phyloP scores from a whole-genome alignment of 2,113 vertebrate species.

The Cyanistes caeruleus region DNA sequence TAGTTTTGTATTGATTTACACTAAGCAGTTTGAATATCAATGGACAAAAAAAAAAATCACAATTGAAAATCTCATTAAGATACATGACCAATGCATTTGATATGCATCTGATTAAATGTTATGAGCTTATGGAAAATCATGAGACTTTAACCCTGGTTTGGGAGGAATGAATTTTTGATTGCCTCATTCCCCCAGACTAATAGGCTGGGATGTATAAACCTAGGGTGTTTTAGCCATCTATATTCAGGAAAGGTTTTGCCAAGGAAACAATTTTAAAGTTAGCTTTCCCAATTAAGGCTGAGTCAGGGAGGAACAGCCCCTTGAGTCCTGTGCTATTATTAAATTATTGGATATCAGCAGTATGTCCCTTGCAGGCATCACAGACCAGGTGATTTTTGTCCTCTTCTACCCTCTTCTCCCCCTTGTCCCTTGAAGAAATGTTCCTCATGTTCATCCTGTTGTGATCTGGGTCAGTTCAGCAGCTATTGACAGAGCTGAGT shows the following conservation, averaged over 20 bases:
- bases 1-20: background rate
- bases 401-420: fast-evolving
- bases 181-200: background rate
- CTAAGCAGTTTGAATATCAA: background rate
- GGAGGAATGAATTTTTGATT: background rate
- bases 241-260: background rate
- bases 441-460: background rate
- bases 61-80: background rate
- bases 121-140: background rate
- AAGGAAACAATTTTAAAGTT: background rate
- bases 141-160: background rate
- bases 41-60: background rate
- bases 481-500: background rate
- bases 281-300: background rate
- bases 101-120: background rate
- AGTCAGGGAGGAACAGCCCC: background rate
- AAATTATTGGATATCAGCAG: background rate
- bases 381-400: background rate
- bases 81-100: background rate
- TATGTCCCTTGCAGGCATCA: background rate
- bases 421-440: background rate
- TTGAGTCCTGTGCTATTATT: background rate
- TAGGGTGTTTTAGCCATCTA: background rate
- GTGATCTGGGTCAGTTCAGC: background rate
- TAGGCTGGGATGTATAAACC: background rate